Percentiles rank a stretch among this genome's conserved stretches.
Evolutionary conservation across 1,140 invertebrate genomes (phyloP).

Genomic region (Pachypsylla venusta): DNA sequence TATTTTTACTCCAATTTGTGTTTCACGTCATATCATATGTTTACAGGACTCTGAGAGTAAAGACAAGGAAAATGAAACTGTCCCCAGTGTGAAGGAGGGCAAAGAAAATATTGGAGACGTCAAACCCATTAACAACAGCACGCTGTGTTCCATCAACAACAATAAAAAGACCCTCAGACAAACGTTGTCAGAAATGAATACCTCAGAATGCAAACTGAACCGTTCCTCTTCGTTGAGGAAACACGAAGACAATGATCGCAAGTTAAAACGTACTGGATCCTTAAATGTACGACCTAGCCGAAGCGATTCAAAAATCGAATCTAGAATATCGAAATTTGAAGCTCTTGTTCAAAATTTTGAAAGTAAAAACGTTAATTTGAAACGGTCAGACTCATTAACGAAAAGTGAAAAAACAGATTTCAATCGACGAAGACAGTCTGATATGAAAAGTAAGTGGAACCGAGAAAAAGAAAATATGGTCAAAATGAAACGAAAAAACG

Average conservation of each 20-base stretch:
- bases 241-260: slow-evolving; percentile 15
- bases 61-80: slow-evolving; percentile 33
- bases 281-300: not conserved
- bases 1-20: too few relatives aligned
- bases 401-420: slow-evolving; percentile 70
- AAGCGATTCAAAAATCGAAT: slow-evolving; percentile 22
- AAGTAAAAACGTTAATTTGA: slow-evolving; percentile 32
- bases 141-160: not conserved
- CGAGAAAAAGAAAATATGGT: slow-evolving; percentile 29
- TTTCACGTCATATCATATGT: too few relatives aligned
- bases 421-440: slow-evolving; percentile 51
- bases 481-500: slow-evolving; percentile 55
- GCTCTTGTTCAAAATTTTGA: slow-evolving; percentile 19
- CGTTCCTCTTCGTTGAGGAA: slow-evolving; percentile 35
- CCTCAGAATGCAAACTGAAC: slow-evolving; percentile 16
- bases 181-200: slow-evolving; percentile 23
- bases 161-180: slow-evolving; percentile 37
- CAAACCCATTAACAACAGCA: not conserved
- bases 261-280: slow-evolving; percentile 1
- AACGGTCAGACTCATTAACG: slow-evolving; percentile 49
- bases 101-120: slow-evolving; percentile 2
- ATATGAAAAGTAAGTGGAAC: slow-evolving; percentile 22
- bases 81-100: slow-evolving; percentile 17
- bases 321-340: slow-evolving; percentile 18
- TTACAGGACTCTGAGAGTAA: slow-evolving; percentile 33